phyloP scores from a whole-genome alignment of 2,888 invertebrate genomes.

The Nomada fabriciana region DNA sequence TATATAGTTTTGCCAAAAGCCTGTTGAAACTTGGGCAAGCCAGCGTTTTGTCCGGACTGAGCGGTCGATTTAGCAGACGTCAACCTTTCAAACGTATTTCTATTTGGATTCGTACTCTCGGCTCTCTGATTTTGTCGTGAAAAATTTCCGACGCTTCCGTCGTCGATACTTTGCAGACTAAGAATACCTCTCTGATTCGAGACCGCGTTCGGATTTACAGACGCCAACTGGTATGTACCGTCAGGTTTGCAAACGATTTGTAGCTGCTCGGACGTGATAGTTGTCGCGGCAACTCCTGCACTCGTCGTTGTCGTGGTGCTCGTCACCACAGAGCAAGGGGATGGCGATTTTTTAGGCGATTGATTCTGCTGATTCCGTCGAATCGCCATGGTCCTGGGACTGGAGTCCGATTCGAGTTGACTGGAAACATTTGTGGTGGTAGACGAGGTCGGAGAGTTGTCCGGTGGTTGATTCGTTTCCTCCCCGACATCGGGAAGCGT shows the following conservation, averaged over 20 bases:
- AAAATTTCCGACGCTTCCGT: slow-evolving; percentile 71
- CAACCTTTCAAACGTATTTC: slow-evolving; percentile 76
- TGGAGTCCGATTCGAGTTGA: slow-evolving; percentile 74
- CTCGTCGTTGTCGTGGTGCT: slow-evolving; percentile 66
- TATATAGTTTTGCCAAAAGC: slow-evolving; percentile 91
- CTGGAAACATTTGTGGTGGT: slow-evolving; percentile 76
- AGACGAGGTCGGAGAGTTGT: slow-evolving; percentile 77
- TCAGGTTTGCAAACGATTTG: slow-evolving; percentile 82
- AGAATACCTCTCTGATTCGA: slow-evolving; percentile 77
- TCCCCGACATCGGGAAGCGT: slow-evolving; percentile 81
- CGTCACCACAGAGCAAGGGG: slow-evolving; percentile 69
- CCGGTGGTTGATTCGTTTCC: slow-evolving; percentile 81
- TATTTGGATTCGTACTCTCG: slow-evolving; percentile 57
- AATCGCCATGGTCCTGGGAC: slow-evolving; percentile 69
- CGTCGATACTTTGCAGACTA: slow-evolving; percentile 79
- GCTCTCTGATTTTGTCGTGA: slow-evolving; percentile 75
- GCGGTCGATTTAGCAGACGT: slow-evolving; percentile 68
- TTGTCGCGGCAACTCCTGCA: slow-evolving; percentile 54
- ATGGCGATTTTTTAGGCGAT: slow-evolving; percentile 80
- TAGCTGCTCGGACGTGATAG: slow-evolving; percentile 77
- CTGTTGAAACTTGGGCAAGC: slow-evolving; percentile 91
- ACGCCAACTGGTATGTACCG: slow-evolving; percentile 80
- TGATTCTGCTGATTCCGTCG: slow-evolving; percentile 74
- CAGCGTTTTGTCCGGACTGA: slow-evolving; percentile 77
- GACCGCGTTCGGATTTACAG: slow-evolving; percentile 76